Percentiles rank a stretch among this genome's conserved stretches.
Conservation (phyloP, 2,888 invertebrate genomes). For the Prenolepis imparis region DNA sequence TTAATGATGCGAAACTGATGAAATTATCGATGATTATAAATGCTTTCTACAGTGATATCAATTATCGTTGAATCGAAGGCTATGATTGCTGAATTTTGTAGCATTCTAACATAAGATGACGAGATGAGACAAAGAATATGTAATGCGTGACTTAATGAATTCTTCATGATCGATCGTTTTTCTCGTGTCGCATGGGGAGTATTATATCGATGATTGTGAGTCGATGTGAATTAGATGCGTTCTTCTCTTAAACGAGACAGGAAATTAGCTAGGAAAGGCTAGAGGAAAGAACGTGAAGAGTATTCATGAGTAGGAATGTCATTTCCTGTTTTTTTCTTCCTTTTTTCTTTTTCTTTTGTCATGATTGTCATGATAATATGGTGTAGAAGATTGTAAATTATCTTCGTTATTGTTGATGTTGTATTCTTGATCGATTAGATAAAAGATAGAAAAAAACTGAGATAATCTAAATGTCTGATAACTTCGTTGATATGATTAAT, state of each 20-base stretch:
- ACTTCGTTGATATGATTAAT: conserved; percentile 34
- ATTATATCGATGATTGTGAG: conserved; percentile 34
- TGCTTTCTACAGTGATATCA: neutral
- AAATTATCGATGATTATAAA: conserved; percentile 1
- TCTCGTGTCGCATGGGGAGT: conserved; percentile 26
- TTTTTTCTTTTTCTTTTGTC: conserved; percentile 15
- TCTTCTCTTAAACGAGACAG: neutral
- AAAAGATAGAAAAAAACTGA: conserved; percentile 9
- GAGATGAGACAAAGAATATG: conserved; percentile 15
- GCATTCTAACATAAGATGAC: conserved; percentile 6
- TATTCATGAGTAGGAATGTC: neutral
- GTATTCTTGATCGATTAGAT: neutral
- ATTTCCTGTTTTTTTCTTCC: conserved; percentile 30
- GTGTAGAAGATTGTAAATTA: neutral
- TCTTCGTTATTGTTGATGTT: neutral
- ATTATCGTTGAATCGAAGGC: neutral
- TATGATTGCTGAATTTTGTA: neutral
- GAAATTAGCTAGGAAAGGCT: neutral
- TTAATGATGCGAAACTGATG: conserved; percentile 3
- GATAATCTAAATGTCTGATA: conserved; percentile 20
- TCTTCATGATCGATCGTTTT: conserved; percentile 44
- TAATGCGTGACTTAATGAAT: conserved; percentile 4
- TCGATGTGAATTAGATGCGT: conserved; percentile 20
- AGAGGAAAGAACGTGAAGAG: neutral
- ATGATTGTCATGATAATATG: conserved; percentile 9